Evolutionary conservation across 2,797 vertebrate species (phyloP).

Genomic region (Coregonus suidteri): DNA sequence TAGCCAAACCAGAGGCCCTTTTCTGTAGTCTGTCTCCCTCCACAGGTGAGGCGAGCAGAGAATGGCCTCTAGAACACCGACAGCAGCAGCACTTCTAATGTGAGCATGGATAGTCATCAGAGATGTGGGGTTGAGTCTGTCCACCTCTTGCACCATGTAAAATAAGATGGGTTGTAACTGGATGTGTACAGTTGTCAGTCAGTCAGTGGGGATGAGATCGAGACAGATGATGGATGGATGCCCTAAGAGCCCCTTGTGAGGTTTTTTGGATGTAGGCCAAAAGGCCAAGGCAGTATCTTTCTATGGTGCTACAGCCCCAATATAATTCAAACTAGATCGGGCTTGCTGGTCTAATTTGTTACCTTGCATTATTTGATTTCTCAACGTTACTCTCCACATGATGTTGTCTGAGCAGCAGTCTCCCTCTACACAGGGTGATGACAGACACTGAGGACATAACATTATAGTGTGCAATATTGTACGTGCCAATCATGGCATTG

Average conservation of each 20-base stretch:
- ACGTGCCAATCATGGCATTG: slow-evolving; percentile 71
- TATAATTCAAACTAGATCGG: slow-evolving; percentile 43
- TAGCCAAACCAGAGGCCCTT: slow-evolving; percentile 35
- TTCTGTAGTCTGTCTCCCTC: slow-evolving; percentile 26
- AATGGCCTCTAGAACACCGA: background rate
- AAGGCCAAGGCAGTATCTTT: slow-evolving; percentile 70
- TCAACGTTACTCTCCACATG: slow-evolving; percentile 49
- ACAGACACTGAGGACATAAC: slow-evolving; percentile 64
- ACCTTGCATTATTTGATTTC: slow-evolving; percentile 61
- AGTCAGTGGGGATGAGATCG: slow-evolving; percentile 52
- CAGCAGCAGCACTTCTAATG: slow-evolving; percentile 43
- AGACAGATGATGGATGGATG: slow-evolving; percentile 38
- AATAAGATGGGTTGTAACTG: slow-evolving; percentile 33
- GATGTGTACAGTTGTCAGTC: slow-evolving; percentile 18
- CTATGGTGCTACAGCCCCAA: slow-evolving; percentile 79
- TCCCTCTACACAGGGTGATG: slow-evolving; percentile 48
- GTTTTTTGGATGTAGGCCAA: slow-evolving; percentile 63
- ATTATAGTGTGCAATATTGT: slow-evolving; percentile 81
- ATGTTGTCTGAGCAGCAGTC: slow-evolving; percentile 58
- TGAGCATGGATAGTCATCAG: slow-evolving; percentile 54
- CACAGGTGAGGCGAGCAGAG: slow-evolving; percentile 11
- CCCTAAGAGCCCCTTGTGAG: slow-evolving; percentile 46
- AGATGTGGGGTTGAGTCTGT: slow-evolving; percentile 60
- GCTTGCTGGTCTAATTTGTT: slow-evolving; percentile 65
- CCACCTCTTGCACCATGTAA: slow-evolving; percentile 60